Evolutionary conservation across 1,140 invertebrate genomes (phyloP), one percentile per base, ranked within the genome.

Genomic region (Ditylenchus dipsaci): DNA sequence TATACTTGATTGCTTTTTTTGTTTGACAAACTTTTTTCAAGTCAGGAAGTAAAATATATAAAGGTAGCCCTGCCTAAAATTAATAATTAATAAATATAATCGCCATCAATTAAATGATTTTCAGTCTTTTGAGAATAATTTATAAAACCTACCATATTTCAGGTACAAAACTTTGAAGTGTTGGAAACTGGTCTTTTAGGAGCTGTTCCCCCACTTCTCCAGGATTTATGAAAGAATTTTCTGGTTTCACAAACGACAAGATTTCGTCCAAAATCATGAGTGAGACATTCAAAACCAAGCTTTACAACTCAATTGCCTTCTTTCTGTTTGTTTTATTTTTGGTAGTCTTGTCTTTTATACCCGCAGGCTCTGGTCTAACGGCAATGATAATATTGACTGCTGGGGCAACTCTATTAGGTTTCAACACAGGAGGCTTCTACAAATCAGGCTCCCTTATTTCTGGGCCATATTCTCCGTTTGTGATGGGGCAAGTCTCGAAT

Each of bases 351-450:
- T 71, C 71, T 17, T 72, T 72, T 26, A 53, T 72, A 19, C 69
- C 69, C 0, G 19, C 69, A 23, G 68, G 68, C n/a, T 17, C 43
- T 42, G 65, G 65, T 23, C 30, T 47, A 38, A 21, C 65, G 15
- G 71, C 71, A 1, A 30, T 72, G 15, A 58, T 71, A 27, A 23
- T 72, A 33, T 38, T 72, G 38, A 72, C 63, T 15, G 45, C 57
- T 11, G 38, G 67, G 9, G 58, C 71, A 19, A 53, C 49, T 42
- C 62, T 59, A 30, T 30, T 58, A 1, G 69, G 60, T 23, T 73
- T 72, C n/a, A 72, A 72, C 49, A 57, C 53, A 56, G 71, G 71
- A n/a, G 71, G 71, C 8, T 72, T 72, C 45, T 72, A 72, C 58
- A 72, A 72, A 58, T 65, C 42, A 49, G 71, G 68, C n/a, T 72